Conservation (phyloP, 1,140 invertebrate genomes). For the Pteromalus puparum region DNA sequence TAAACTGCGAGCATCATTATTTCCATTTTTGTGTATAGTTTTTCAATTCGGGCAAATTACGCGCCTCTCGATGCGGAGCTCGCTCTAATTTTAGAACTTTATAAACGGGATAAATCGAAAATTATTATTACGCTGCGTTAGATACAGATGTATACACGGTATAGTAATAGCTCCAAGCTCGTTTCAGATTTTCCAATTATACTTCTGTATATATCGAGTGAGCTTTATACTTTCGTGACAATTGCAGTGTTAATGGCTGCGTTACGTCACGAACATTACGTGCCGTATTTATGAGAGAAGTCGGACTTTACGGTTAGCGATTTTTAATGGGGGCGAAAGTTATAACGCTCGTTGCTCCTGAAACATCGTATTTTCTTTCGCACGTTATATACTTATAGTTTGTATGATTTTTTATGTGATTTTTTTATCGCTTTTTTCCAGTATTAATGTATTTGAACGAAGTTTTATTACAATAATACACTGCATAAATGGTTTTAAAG, state of each 20-base stretch:
- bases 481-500: too few species aligned
- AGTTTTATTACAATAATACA: too few species aligned
- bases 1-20: neutral
- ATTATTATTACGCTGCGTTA: neutral
- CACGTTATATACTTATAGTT: too few species aligned
- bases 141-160: too few species aligned
- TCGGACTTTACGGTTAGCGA: too few species aligned
- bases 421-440: too few species aligned
- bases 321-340: too few species aligned
- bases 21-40: neutral
- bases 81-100: neutral
- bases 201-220: neutral
- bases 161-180: neutral
- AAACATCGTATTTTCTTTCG: too few species aligned
- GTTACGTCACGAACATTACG: neutral
- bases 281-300: too few species aligned
- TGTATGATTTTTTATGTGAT: too few species aligned
- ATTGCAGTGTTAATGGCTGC: neutral
- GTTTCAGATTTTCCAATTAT: neutral
- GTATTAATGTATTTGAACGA: too few species aligned
- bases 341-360: too few species aligned
- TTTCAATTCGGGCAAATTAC: neutral
- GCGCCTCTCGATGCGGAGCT: neutral
- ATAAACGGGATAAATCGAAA: neutral
- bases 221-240: neutral